Evolutionary conservation across 2,797 vertebrate genomes (phyloP), one percentile per base, ranked within the genome.

Genomic region (Octomys mimax): DNA sequence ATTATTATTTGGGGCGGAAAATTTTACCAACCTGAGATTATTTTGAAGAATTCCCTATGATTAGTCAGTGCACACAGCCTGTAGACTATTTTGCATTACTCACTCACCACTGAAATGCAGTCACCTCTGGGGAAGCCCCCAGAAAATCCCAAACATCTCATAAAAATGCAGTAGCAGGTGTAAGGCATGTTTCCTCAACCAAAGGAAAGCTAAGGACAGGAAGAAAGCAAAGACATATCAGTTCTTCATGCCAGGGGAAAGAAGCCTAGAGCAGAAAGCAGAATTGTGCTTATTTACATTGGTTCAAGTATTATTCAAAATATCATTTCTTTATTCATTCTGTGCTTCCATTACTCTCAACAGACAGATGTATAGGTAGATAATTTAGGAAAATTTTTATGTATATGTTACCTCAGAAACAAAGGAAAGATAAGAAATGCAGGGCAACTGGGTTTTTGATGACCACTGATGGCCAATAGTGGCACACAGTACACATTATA

Each of bases 1-100:
- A 96, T 97, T 97, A 97, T 95, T 97, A 98, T 97, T 97, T 97
- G 96, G 88, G 54, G 36, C 89, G 57, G 89, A 91, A 97, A 96
- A 95, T 96, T 96, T 95, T 78, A 96, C 93, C 59, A 95, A 98
- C 96, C 97, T 98, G 97, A 97, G 92, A 80, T 85, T 92, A 78
- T 96, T 96, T 94, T 82, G 71, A 96, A 96, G 96, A 96, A 96
- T 95, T 94, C 90, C 83, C 92, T 75, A 49, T 95, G 97, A 98
- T 97, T 98, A 73, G 87, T 93, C 81, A 75, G 75, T 33, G 42
- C 78, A 22, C 64, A 39, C 83, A 66, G 87, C 33, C 71, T 89
- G 59, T 85, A 81, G 49, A 80, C 71, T 91, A 46, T 94, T 98
- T 88, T 94, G 89, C 75, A 66, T 96, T 91, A 94, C 84, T 91